phyloP scores from a whole-genome alignment of 2,888 invertebrate genomes.

The Apantesis nais region DNA sequence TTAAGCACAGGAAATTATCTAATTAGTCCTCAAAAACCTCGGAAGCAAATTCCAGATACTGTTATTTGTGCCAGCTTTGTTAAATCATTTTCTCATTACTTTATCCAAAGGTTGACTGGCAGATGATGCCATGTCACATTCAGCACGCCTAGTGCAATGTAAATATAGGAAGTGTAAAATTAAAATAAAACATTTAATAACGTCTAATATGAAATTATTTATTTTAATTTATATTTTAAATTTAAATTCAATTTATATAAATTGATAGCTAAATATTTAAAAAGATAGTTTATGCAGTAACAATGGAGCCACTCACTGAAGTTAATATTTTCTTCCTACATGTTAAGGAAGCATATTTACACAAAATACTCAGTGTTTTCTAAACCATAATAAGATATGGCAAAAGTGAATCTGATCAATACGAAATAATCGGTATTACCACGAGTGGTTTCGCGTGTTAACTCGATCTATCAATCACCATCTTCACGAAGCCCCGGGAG shows the following conservation, averaged over 20 bases:
- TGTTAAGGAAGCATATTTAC: constrained; percentile 27
- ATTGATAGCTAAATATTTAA: neutral
- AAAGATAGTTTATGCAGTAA: constrained; percentile 4
- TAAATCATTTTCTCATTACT: too few relatives aligned
- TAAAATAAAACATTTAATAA: too few relatives aligned
- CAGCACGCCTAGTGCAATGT: too few relatives aligned
- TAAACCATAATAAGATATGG: constrained; percentile 32
- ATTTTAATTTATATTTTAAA: neutral
- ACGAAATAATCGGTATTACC: constrained; percentile 40
- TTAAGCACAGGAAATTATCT: too few relatives aligned
- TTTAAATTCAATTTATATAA: neutral
- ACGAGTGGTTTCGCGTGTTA: constrained; percentile 40
- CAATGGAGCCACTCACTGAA: constrained; percentile 32
- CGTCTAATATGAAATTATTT: too few relatives aligned
- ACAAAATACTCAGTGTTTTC: constrained; percentile 35
- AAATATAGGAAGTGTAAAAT: too few relatives aligned
- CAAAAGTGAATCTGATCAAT: constrained; percentile 39
- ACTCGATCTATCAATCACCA: constrained; percentile 48
- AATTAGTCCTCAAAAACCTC: too few relatives aligned
- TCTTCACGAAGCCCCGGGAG: constrained; percentile 25
- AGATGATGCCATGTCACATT: too few relatives aligned
- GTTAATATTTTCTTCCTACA: constrained; percentile 32
- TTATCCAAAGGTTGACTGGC: too few relatives aligned
- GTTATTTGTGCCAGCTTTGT: too few relatives aligned
- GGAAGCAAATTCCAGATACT: too few relatives aligned